phyloP scores from a whole-genome alignment of 2,888 invertebrate genomes.

The Nezara viridula region DNA sequence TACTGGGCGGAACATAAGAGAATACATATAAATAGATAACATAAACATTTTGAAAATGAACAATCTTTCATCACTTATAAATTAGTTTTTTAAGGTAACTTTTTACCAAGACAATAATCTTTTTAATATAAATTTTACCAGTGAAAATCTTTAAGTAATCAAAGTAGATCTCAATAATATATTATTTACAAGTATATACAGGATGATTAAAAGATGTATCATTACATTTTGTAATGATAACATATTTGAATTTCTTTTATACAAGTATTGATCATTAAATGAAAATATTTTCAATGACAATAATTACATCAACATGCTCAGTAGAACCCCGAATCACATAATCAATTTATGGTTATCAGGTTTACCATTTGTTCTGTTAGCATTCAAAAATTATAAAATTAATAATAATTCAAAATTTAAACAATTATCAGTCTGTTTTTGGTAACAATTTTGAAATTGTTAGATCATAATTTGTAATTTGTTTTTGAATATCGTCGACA shows the following conservation, averaged over 20 bases:
- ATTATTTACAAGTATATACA: conserved; percentile 7
- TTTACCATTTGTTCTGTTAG: not conserved
- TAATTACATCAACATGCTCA: not conserved
- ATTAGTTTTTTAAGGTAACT: conserved; percentile 5
- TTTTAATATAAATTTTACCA: not conserved
- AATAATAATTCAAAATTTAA: not conserved
- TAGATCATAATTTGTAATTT: not conserved
- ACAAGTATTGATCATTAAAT: not conserved
- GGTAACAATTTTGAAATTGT: not conserved
- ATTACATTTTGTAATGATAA: not conserved
- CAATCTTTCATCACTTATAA: not conserved
- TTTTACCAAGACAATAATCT: not conserved
- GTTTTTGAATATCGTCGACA: not conserved
- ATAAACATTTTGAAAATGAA: not conserved
- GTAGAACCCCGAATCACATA: not conserved
- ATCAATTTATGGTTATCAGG: not conserved
- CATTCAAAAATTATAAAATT: not conserved
- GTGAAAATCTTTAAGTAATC: not conserved
- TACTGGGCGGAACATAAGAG: no score
- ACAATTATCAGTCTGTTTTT: not conserved
- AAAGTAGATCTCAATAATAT: not conserved
- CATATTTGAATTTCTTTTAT: no score
- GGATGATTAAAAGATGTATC: not conserved
- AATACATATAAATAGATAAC: no score
- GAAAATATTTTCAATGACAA: no score